Percentiles rank a stretch among this genome's conserved stretches.
Evolutionary conservation across 2,113 vertebrate species (phyloP).

Genomic region (Psilopsiagon aurifrons): DNA sequence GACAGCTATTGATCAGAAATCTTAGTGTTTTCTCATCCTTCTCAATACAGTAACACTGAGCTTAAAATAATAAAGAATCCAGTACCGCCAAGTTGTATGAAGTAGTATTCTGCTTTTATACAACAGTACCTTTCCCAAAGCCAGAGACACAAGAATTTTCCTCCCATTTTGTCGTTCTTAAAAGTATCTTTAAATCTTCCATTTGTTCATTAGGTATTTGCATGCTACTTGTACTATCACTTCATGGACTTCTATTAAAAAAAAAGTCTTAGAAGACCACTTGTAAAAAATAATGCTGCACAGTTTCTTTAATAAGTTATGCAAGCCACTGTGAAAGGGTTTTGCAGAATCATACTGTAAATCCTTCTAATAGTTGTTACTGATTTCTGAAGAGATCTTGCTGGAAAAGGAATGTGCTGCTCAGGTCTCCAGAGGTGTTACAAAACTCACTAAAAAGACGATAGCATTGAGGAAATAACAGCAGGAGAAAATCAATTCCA

Average conservation of each 20-base stretch:
- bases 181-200: neutral
- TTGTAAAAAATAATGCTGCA: neutral
- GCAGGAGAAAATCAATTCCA: conserved; percentile 11
- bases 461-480: neutral
- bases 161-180: neutral
- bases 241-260: neutral
- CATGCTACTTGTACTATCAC: neutral
- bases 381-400: conserved; percentile 48
- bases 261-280: neutral
- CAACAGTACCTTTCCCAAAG: neutral
- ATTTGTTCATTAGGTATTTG: neutral
- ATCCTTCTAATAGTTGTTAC: conserved; percentile 43
- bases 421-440: neutral
- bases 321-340: neutral
- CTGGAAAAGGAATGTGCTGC: conserved; percentile 6
- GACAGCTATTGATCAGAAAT: neutral
- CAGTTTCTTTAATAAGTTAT: neutral
- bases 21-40: neutral
- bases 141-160: neutral
- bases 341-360: conserved; percentile 25
- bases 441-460: conserved; percentile 5
- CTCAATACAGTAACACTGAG: neutral
- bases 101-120: neutral
- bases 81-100: neutral
- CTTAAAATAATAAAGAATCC: neutral